Base-by-base conservation (phyloP, 2,888 invertebrate species). In the Drosophila melanosoma region DNA sequence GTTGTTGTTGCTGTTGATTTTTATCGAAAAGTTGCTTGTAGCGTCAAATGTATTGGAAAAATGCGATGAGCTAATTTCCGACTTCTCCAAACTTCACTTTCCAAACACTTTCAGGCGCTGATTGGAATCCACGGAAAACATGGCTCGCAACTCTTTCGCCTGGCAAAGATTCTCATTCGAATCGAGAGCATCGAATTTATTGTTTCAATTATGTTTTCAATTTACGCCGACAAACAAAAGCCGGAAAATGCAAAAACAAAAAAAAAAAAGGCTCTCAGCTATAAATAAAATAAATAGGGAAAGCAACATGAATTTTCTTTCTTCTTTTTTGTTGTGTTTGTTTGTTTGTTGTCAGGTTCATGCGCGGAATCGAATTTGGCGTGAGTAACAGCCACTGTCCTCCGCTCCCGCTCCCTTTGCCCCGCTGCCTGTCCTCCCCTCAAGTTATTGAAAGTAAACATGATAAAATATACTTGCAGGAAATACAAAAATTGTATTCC, bases 131-230 rank as follows among this genome's bases (percentile, higher is more conserved):
- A 38, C 32, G 49, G 52, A 69, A 61, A 73, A 32, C 52, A 20
- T 56, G 54, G 20, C 58, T 38, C 51, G 60, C 59, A 84, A 90
- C 87, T 84, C 84, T 84, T 84, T 89, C 58, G 60, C 57, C 26
- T 33, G 36, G 23, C n/a, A 36, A 26, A 57, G 29, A 63, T 45
- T 36, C 51, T 26, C 26, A 51, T 35, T 20, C 62, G 40, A 40
- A 42, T 20, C 49, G 35, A 32, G 45, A 38, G 42, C 69, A 54
- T 69, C 59, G 84, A 90, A 90, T 85, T 90, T 85, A 90, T 85
- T 86, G 90, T 91, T 87, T 87, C 91, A 87, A 87, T 87, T 87
- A 87, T 87, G 77, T 87, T 87, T 87, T 88, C 91, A 87, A 87
- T 90, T 87, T 87, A 79, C 83, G 87, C 90, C 87, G 74, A 87